Evolutionary conservation across 1,140 invertebrate species (phyloP), one percentile per base, ranked within the genome.

Genomic region (Panulirus ornatus): DNA sequence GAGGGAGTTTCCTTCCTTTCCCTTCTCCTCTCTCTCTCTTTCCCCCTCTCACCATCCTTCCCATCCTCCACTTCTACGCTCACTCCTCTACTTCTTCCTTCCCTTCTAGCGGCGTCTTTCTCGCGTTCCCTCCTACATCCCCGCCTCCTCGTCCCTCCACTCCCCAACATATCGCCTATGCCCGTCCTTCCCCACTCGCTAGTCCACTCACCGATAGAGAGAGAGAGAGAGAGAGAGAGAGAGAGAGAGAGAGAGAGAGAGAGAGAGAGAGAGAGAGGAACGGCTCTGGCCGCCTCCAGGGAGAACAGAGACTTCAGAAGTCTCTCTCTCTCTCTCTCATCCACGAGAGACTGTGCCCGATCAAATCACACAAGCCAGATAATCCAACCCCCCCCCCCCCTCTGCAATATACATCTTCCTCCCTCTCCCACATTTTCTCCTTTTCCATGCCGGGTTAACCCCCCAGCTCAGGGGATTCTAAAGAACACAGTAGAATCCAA

Each of bases 161-260:
- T 38, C 71, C 36, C 16, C 71, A 16, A 16, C 71, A 16, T 27
- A n/a, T 11, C 30, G 9, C 30, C 27, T 27, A 8, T 34, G 16
- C 16, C 27, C 16, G 8, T 34, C 30, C 70, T 73, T 27, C 30
- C 30, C 30, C 70, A 11, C 70, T 34, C 30, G 8, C 70, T 73
- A 8, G 8, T 34, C 30, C 51, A 11, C 51, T 75, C 71, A 2
- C 36, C 27, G 66, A 70, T n/a, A 70, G 66, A 70, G 73, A 76
- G 34, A 40, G 36, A 44, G 73, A 76, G 34, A 40, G 34, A 76
- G 40, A 76, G 34, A 38, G 36, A 38, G 34, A 44, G 73, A 40
- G 40, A 76, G 73, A 76, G 40, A 44, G 73, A 76, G 40, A 44
- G 73, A 76, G 34, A 44, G 40, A 44, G 30, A 71, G 70, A 71